These are phyloP conservation scores for Herminia tarsipennalis DNA, from an alignment of 2,888 invertebrate species.

Conservation along the genomic window DNA sequence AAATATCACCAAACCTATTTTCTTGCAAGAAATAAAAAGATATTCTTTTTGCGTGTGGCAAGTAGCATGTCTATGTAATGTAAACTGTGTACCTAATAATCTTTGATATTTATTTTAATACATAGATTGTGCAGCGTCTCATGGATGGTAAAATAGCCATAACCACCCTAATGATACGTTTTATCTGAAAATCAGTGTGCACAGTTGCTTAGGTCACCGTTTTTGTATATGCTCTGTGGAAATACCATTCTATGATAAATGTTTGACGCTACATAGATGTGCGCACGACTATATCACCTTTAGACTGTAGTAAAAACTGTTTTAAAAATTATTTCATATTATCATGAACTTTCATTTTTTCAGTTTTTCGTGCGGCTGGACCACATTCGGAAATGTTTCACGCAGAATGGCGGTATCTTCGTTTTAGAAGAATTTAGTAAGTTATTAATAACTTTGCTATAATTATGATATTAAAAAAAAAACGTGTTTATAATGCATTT, in stretches of 20 bases:
- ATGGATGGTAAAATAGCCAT: no score
- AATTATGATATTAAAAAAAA: neutral
- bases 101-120: no score
- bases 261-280: conserved; percentile 32
- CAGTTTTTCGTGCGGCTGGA: conserved; percentile 99
- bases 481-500: neutral
- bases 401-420: conserved; percentile 99
- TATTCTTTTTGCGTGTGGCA: no score
- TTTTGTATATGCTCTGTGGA: no score
- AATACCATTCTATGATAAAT: conserved; percentile 1
- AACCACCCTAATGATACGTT: no score
- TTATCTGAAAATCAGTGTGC: no score
- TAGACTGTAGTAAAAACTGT: neutral
- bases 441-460: conserved; percentile 68
- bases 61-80: no score
- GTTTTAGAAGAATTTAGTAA: conserved; percentile 99
- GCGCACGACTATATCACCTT: conserved; percentile 25
- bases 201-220: no score
- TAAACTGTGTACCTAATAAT: no score
- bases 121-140: no score
- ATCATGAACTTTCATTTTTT: conserved; percentile 74
- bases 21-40: no score
- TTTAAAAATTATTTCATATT: neutral
- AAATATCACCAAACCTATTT: no score
- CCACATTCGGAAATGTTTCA: conserved; percentile 99